A percentile compares a stretch with the other conserved stretches of the same genome.
Conservation (phyloP, 64 coral and sea anemone genomes). For the Acropora tenuis region DNA sequence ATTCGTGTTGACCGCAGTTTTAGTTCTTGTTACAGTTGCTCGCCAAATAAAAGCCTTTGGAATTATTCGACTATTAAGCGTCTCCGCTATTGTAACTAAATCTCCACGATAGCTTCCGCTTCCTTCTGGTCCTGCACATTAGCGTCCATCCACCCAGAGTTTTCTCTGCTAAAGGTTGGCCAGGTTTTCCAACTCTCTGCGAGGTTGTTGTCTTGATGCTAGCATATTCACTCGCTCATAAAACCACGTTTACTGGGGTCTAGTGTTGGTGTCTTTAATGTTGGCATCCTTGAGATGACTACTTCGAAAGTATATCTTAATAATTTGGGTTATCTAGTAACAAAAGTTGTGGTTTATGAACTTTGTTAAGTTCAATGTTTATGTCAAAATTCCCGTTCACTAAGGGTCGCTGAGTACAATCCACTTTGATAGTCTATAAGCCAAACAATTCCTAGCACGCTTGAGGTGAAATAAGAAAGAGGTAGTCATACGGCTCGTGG, state of each 20-base stretch:
- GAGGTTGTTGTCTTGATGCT: conserved; percentile 22
- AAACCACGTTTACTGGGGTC: conserved; percentile 31
- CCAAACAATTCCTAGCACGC: conserved; percentile 50
- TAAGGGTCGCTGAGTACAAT: conserved; percentile 26
- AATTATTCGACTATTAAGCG: too few relatives aligned
- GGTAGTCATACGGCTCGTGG: neutral
- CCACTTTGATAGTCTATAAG: conserved; percentile 31
- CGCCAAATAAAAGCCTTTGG: too few relatives aligned
- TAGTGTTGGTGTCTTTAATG: conserved; percentile 29
- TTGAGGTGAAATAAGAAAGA: neutral
- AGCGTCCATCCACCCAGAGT: conserved; percentile 40
- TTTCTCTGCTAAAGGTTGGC: conserved; percentile 46
- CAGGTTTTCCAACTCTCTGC: conserved; percentile 41
- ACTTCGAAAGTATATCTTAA: neutral
- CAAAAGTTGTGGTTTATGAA: conserved; percentile 49
- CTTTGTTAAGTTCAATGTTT: conserved; percentile 48
- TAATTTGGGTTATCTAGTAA: conserved; percentile 51
- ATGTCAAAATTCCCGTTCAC: conserved; percentile 31
- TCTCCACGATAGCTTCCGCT: neutral
- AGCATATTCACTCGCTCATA: conserved; percentile 41
- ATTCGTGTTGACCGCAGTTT: too few relatives aligned
- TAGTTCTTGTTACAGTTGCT: too few relatives aligned
- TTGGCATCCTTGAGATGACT: conserved; percentile 29
- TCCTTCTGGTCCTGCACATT: conserved; percentile 29
- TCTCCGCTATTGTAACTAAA: too few relatives aligned